phyloP scores from a whole-genome alignment of 2,113 vertebrate genomes.

The Heteronetta atricapilla region DNA sequence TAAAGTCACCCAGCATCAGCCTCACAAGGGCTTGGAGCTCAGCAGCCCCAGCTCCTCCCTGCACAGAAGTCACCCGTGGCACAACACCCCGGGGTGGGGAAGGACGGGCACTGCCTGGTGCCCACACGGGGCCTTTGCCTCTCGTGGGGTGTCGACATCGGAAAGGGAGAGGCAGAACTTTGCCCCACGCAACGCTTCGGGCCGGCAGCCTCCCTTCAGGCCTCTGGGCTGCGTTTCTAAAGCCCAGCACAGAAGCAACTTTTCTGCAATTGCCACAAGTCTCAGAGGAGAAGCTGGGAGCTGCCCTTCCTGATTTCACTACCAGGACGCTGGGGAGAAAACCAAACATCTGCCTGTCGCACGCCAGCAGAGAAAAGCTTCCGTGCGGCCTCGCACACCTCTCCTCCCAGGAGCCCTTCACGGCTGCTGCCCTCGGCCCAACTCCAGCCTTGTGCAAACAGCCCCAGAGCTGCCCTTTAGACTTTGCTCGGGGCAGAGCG shows the following conservation, averaged over 20 bases:
- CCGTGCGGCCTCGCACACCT: accelerated
- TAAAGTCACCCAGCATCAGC: not conserved
- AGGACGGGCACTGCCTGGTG: not conserved
- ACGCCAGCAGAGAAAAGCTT: not conserved
- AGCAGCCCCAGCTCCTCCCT: not conserved
- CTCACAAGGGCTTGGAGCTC: not conserved
- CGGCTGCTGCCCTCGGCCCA: not conserved
- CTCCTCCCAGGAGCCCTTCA: not conserved
- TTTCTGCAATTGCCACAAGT: not conserved
- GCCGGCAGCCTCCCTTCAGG: accelerated
- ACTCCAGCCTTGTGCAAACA: not conserved
- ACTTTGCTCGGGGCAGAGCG: not conserved
- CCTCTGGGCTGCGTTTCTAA: accelerated
- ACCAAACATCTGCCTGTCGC: not conserved
- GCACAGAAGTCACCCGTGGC: not conserved
- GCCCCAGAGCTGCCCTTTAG: not conserved
- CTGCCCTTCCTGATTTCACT: accelerated
- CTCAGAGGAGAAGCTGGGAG: not conserved
- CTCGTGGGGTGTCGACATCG: accelerated
- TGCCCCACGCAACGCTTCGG: accelerated
- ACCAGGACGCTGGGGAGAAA: too few relatives aligned
- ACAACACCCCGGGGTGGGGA: not conserved
- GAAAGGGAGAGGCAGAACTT: not conserved
- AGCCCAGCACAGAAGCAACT: accelerated
- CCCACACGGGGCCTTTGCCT: accelerated